These are phyloP conservation scores for Ceramica pisi DNA, from an alignment of 2,888 invertebrate species.

Conservation along the genomic window DNA sequence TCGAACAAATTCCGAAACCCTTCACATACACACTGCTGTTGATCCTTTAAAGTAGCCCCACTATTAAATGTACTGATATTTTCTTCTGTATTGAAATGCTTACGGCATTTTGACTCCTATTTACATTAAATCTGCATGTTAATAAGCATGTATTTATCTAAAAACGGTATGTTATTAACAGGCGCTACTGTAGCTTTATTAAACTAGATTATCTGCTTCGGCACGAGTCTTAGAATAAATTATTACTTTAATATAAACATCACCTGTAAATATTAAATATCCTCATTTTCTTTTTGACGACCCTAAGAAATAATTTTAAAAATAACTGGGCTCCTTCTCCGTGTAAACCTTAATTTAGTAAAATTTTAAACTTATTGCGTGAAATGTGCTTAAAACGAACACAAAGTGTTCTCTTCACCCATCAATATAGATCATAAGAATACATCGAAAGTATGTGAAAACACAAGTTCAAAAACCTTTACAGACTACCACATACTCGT, in stretches of 20 bases:
- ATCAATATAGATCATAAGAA: background rate
- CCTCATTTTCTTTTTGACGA: too few species aligned
- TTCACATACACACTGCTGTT: too few species aligned
- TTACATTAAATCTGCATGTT: conserved; percentile 28
- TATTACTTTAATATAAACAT: background rate
- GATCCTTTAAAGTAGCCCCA: too few species aligned
- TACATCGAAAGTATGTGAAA: conserved; percentile 1
- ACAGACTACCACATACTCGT: background rate
- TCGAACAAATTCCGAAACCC: too few species aligned
- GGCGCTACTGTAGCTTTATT: background rate
- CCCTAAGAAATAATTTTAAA: too few species aligned
- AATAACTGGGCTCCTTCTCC: too few species aligned
- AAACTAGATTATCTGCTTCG: conserved; percentile 12
- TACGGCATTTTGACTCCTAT: background rate
- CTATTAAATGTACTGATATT: background rate
- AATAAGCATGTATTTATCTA: background rate
- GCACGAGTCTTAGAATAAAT: background rate
- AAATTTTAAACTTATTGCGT: too few species aligned
- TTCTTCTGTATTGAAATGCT: conserved; percentile 5
- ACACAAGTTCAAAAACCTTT: conserved; percentile 8
- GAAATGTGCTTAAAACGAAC: background rate
- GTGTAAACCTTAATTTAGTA: too few species aligned
- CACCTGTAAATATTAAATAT: background rate
- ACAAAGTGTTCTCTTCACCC: background rate
- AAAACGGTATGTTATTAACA: conserved; percentile 15